Base-by-base conservation (phyloP, 2,797 vertebrate species). In the Neosilurus mollespiculum region DNA sequence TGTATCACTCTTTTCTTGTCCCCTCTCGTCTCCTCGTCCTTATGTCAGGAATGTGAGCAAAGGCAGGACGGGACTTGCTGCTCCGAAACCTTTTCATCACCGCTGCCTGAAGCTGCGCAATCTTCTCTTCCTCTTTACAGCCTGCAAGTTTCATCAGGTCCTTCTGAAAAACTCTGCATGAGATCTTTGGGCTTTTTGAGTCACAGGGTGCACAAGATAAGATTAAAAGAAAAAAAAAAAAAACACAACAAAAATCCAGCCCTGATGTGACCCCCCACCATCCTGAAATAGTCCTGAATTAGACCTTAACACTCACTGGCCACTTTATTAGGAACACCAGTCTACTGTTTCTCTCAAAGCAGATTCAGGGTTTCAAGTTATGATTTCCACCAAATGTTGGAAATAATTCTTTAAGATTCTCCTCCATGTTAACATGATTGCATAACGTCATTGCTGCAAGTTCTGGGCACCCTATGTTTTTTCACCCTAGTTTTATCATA, bases 81-180 rank as follows among this genome's bases (percentile, higher is more conserved):
- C 37, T 83, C 64, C 7, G 1, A 53, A 6, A 53, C 53, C 73
- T 76, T 83, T 83, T 83, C 69, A 77, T 12, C 26, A 9, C 8
- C 20, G 65, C 6, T 11, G 82, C 73, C 73, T n/a, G 61, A 53
- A 83, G 73, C 73, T 75, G 71, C 22, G n/a, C 53, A 26, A 66
- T 76, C 30, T 58, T 82, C 71, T 81, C 59, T 64, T 78, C 73
- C 54, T 37, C 16, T 83, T 83, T 70, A 69, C 75, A 51, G 37
- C 34, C 70, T 81, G 62, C 83, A 84, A 73, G 83, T 76, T 81
- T 34, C 78, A 67, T 84, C 83, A 84, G 69, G 83, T 76, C 24
- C 78, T 75, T 75, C 59, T 26, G 51, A 58, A n/a, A 59, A 70
- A 61, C 37, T 69, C 64, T 9, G 0, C 43, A 20, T 30, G 22